Evolutionary conservation across 2,113 vertebrate genomes (phyloP).

Genomic region (Heterochromis multidens): DNA sequence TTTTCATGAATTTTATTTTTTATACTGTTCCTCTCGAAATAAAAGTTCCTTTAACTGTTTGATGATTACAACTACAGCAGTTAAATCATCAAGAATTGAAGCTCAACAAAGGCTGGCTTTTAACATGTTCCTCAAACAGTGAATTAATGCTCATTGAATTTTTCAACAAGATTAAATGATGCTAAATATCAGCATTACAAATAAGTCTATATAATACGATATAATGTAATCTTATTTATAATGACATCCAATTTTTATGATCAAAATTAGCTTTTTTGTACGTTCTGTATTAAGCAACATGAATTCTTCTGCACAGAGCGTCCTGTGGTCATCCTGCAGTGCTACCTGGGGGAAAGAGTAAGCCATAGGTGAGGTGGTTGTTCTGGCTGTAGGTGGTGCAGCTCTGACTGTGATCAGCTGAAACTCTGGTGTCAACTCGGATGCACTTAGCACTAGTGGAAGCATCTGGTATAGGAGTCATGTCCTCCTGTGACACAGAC

Average conservation of each 20-base stretch:
- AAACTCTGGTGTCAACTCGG: slow-evolving; percentile 83
- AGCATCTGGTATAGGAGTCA: slow-evolving; percentile 76
- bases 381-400: slow-evolving; percentile 81
- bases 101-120: background rate
- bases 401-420: slow-evolving; percentile 84
- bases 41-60: too few relatives aligned
- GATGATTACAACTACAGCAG: background rate
- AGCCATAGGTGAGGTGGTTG: slow-evolving; percentile 81
- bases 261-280: background rate
- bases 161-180: background rate
- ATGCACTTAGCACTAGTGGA: slow-evolving; percentile 75
- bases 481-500: slow-evolving; percentile 74
- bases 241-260: background rate
- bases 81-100: background rate
- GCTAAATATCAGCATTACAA: background rate
- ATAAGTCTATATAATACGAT: background rate
- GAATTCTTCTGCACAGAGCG: background rate
- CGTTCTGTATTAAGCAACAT: background rate
- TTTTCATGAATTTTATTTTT: background rate
- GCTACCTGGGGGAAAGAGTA: slow-evolving; percentile 91
- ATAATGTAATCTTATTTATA: background rate
- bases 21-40: background rate
- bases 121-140: too few relatives aligned
- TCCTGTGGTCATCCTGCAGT: background rate
- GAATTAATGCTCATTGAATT: rapidly evolving